These are phyloP conservation scores for Empidonax alnorum DNA, from an alignment of 2,113 vertebrate species.

Conservation along the genomic window DNA sequence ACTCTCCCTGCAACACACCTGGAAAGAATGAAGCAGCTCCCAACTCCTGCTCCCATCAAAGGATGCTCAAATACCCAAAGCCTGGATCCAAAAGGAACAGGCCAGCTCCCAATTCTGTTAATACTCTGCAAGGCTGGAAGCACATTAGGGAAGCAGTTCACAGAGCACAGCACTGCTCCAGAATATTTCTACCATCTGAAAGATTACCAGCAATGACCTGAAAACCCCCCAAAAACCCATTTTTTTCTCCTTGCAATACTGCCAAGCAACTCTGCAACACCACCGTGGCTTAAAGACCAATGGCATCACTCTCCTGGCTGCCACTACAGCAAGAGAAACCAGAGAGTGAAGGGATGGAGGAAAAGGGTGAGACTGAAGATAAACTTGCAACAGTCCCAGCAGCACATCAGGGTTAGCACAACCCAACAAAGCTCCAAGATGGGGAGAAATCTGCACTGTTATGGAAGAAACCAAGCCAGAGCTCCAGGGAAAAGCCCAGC, in stretches of 20 bases:
- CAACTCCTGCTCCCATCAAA: not conserved
- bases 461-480: not conserved
- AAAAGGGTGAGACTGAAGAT: not conserved
- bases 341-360: not conserved
- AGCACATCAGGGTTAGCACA: not conserved
- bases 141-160: not conserved
- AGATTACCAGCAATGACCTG: not conserved
- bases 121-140: not conserved
- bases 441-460: accelerated
- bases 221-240: not conserved
- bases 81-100: not conserved
- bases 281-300: not conserved
- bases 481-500: not conserved
- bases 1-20: not conserved
- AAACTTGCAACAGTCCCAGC: not conserved
- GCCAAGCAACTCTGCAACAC: not conserved
- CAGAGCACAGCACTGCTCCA: not conserved
- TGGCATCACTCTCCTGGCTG: not conserved
- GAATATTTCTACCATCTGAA: not conserved
- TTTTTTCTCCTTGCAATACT: not conserved
- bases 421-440: not conserved
- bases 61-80: not conserved
- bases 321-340: not conserved
- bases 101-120: not conserved
- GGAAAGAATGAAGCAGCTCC: not conserved